These are phyloP conservation scores for Pycnonotus jocosus DNA, from an alignment of 2,113 vertebrate genomes.

Conservation along the genomic window DNA sequence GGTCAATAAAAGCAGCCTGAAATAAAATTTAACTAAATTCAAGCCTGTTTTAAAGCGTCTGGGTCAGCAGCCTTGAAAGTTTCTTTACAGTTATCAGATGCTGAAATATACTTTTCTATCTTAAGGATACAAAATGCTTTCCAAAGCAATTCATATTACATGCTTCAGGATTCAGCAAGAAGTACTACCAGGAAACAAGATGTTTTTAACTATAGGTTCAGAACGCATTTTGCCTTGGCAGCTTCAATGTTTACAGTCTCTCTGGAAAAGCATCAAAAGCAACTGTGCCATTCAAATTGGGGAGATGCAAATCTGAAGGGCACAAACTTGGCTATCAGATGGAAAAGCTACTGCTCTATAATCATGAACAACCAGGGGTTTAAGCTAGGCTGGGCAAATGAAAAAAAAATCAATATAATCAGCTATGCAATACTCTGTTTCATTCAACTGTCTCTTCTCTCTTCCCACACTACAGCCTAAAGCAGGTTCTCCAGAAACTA, in stretches of 20 bases:
- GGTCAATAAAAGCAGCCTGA: conserved; percentile 45
- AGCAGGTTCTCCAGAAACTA: neutral
- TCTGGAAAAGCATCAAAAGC: neutral
- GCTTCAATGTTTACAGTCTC: neutral
- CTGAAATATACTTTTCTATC: conserved; percentile 15
- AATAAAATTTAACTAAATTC: conserved; percentile 62
- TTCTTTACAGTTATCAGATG: conserved; percentile 43
- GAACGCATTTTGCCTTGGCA: neutral
- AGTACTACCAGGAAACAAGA: neutral
- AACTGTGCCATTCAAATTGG: neutral
- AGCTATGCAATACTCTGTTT: neutral
- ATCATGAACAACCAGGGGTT: neutral
- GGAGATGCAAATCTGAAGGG: neutral
- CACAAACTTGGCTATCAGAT: neutral
- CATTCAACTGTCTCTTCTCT: neutral
- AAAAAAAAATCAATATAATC: neutral
- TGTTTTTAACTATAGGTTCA: neutral
- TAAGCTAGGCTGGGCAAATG: neutral
- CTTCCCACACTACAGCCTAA: neutral
- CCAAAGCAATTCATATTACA: neutral
- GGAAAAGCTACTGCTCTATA: neutral
- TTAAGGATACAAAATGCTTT: neutral
- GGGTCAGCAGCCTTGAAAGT: conserved; percentile 32
- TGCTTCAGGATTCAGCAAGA: neutral
- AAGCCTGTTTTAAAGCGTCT: conserved; percentile 17